Evolutionary conservation across 1,140 invertebrate species (phyloP), one percentile per base, ranked within the genome.

Genomic region (Cheumatopsyche charites): DNA sequence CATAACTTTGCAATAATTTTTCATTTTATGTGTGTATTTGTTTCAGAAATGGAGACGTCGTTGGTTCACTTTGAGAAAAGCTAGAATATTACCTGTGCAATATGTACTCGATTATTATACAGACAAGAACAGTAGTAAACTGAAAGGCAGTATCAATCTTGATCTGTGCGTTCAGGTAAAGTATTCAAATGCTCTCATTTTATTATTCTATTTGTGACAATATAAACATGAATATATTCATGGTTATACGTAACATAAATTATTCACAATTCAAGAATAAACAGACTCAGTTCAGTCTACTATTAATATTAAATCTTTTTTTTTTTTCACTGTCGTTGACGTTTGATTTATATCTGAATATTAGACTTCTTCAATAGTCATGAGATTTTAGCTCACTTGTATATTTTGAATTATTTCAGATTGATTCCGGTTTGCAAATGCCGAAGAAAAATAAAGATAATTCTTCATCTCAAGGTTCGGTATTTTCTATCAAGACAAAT

Each of bases 61-160:
- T 74, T 98, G 94, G 93, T 98, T 98, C 85, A 91, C 94, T 47
- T 85, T 98, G 70, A 89, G 93, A 75, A 92, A 95, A 79, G 91
- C 91, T 67, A 94, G 94, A 72, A 92, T 96, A 79, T 88, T 97
- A 75, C 95, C 95, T 63, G 93, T 92, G 66, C 94, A 97, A 83
- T 98, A 94, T 86, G 91, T 94, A 79, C 85, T 98, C 70, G 94
- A 95, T 79, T 98, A 98, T 83, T 98, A 94, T 82, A 92, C 92
- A 11, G 95, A 98, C 81, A 88, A 90, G 78, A 89, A 90, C 76
- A 92, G 92, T 79, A 88, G 90, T 75, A 94, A 94, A 79, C 83
- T 93, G 63, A 97, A 97, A 83, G 95, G 96, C 73, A 88, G 89
- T 73, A 97, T 98, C 72, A 92, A 97, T 87, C 87, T 98, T 75